These are phyloP conservation scores for Peromyscus leucopus DNA, from an alignment of 2,113 vertebrate species.

Conservation along the genomic window DNA sequence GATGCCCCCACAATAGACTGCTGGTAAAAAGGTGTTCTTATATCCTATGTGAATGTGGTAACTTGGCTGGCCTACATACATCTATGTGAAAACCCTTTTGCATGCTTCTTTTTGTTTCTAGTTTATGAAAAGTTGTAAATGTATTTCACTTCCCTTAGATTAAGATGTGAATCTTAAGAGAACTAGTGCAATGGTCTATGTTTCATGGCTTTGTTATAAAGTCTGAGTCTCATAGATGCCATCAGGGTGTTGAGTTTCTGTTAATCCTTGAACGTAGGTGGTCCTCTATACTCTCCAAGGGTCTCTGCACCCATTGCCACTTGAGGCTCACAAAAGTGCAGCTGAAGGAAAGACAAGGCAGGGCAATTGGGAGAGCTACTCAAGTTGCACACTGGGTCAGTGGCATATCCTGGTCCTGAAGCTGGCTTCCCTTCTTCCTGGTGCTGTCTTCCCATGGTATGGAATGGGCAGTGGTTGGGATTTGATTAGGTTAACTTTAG, in stretches of 20 bases:
- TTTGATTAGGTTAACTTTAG: background rate
- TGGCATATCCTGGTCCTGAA: background rate
- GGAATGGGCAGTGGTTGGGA: background rate
- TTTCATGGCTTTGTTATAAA: background rate
- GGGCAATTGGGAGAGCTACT: background rate
- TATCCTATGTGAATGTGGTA: background rate
- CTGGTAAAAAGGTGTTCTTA: background rate
- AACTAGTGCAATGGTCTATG: background rate
- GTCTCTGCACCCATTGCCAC: background rate
- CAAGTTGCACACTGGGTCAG: accelerated
- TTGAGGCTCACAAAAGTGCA: background rate
- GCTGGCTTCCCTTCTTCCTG: background rate
- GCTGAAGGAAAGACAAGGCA: background rate
- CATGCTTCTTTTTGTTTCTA: background rate
- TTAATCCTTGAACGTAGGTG: background rate
- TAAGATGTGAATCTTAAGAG: background rate
- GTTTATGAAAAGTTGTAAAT: background rate
- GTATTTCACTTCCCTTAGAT: constrained; percentile 1
- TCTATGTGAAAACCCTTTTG: background rate
- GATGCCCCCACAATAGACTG: too few species aligned
- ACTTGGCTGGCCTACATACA: background rate
- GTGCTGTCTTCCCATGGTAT: background rate
- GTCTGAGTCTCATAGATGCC: background rate
- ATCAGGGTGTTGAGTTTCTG: background rate
- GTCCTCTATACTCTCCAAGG: background rate